Conservation (phyloP, 2,888 invertebrate genomes). For the Charanyca ferruginea region DNA sequence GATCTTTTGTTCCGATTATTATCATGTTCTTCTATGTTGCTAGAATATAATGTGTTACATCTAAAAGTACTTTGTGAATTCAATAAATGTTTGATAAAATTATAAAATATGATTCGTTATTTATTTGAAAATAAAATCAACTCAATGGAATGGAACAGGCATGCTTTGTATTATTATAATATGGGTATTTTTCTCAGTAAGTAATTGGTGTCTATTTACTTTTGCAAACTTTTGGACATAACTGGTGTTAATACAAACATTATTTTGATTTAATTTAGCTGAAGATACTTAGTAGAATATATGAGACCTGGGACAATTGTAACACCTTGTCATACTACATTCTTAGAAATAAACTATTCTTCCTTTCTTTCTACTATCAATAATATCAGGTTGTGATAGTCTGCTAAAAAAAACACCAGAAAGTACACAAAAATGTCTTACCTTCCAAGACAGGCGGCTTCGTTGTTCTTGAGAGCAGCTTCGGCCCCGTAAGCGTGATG, state of each 20-base stretch:
- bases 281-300: too few relatives aligned
- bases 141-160: not conserved
- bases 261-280: too few relatives aligned
- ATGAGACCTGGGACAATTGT: too few relatives aligned
- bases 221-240: not conserved
- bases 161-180: not conserved
- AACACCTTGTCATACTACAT: too few relatives aligned
- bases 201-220: not conserved
- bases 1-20: conserved; percentile 26
- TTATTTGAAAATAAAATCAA: conserved; percentile 10
- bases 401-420: not conserved
- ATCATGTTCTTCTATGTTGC: conserved; percentile 14
- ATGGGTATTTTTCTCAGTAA: conserved; percentile 2
- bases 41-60: conserved; percentile 6
- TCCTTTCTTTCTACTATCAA: not conserved
- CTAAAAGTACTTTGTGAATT: conserved; percentile 24
- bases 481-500: conserved; percentile 95
- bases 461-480: conserved; percentile 94
- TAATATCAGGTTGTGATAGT: not conserved
- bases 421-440: conserved; percentile 65
- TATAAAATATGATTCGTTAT: conserved; percentile 9
- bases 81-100: conserved; percentile 21
- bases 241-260: not conserved
- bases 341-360: too few relatives aligned
- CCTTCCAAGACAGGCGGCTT: conserved; percentile 93